phyloP scores from a whole-genome alignment of 2,888 invertebrate species.

The Cantharis rufa region DNA sequence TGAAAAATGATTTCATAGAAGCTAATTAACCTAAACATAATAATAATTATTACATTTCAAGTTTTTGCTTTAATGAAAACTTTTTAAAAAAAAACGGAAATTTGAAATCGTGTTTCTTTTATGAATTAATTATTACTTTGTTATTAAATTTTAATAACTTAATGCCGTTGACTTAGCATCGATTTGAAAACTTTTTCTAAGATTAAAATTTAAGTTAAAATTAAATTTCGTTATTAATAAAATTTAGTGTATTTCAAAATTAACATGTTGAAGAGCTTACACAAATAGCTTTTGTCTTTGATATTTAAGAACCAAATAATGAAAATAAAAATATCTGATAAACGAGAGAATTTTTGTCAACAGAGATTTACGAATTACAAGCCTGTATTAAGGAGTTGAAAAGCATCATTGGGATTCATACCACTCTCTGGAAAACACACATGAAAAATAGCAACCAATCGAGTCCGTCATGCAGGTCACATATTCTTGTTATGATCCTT shows the following conservation, averaged over 20 bases:
- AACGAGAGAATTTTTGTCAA: conserved; percentile 6
- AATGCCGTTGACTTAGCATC: neutral
- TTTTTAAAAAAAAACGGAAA: neutral
- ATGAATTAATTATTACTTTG: neutral
- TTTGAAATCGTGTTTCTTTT: neutral
- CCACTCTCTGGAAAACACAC: conserved; percentile 20
- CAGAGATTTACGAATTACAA: conserved; percentile 20
- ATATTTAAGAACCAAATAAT: neutral
- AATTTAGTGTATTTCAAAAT: neutral
- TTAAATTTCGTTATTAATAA: neutral
- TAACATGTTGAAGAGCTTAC: neutral
- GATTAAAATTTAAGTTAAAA: neutral
- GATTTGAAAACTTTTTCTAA: neutral
- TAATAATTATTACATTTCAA: no score
- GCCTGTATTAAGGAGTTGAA: conserved; percentile 19
- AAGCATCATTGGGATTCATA: conserved; percentile 25
- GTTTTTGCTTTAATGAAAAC: neutral
- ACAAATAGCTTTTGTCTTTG: neutral
- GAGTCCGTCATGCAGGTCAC: conserved; percentile 29
- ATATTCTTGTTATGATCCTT: conserved; percentile 33
- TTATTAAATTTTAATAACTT: neutral
- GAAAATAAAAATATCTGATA: neutral
- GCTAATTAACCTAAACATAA: no score
- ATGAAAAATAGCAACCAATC: conserved; percentile 24
- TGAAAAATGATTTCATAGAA: no score